Base-by-base conservation (phyloP, 2,113 vertebrate genomes). In the Petrocephalus microphthalmus region DNA sequence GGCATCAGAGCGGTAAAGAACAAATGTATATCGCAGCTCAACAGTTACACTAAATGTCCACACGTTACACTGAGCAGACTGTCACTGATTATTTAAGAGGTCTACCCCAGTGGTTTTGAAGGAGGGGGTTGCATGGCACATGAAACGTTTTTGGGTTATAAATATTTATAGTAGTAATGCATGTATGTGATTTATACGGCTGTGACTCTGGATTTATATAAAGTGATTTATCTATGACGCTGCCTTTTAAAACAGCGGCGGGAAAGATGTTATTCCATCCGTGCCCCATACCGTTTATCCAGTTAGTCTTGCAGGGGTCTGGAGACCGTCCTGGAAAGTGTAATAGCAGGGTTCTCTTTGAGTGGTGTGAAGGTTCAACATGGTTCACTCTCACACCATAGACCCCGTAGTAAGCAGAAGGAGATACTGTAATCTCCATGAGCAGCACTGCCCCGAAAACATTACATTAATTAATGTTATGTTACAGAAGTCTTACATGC, bases 101-200 rank as follows among this genome's bases (percentile, higher is more conserved):
- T 83, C 81, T 83, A 42, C 45, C 8, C 20, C 81, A 22, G 37
- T 45, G 45, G 81, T n/a, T 83, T 45, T 83, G 81, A 83, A 83
- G 81, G 19, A 49, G 45, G 81, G 81, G 45, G 42, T n/a, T 49
- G 45, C 81, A 19, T 49, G 3, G 45, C 42, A 83, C 81, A 47
- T 83, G 81, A 49, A 83, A 83, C 81, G 45, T 49, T 83, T 22
- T 22, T 13, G 45, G 81, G 19, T 83, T 83, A 83, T 83, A 83
- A 83, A 83, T 83, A 83, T 83, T 83, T 83, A 83, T 49, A 45
- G 8, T 49, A 83, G 81, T 83, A 83, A 83, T 83, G 37, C 81
- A 83, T 83, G 81, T 22, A 83, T 83, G 45, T 83, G 81, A 83
- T 83, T 49, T 19, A 83, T 47, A 83, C 11, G 81, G 81, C 81